Percentiles rank a stretch among this genome's conserved stretches.
phyloP scores from a whole-genome alignment of 2,797 vertebrate genomes.

The Selene dorsalis region DNA sequence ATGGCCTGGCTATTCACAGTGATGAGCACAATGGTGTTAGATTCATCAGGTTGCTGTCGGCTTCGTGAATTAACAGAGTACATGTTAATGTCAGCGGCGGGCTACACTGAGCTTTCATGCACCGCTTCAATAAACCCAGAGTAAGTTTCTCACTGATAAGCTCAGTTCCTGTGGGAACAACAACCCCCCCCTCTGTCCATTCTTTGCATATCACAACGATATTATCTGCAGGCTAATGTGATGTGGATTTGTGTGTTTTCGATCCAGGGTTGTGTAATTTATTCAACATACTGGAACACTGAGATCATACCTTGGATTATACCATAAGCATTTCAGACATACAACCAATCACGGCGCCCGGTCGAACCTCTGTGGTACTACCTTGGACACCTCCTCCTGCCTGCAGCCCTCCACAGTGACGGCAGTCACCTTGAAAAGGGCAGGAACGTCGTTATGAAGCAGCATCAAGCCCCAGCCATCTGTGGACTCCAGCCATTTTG shows the following conservation, averaged over 20 bases:
- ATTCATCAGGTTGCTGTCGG: slow-evolving; percentile 8
- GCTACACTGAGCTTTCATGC: slow-evolving; percentile 19
- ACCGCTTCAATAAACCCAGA: slow-evolving; percentile 12
- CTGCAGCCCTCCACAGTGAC: slow-evolving; percentile 38
- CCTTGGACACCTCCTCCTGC: slow-evolving; percentile 26
- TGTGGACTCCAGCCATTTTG: slow-evolving; percentile 76
- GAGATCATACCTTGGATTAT: slow-evolving; percentile 12
- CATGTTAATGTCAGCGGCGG: slow-evolving; percentile 22
- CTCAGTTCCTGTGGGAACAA: neutral
- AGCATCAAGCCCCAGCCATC: slow-evolving; percentile 75
- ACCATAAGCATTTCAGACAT: slow-evolving; percentile 3
- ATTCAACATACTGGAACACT: slow-evolving; percentile 11
- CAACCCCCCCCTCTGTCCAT: neutral
- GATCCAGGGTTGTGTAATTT: neutral
- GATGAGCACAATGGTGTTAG: neutral
- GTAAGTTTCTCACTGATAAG: slow-evolving; percentile 17
- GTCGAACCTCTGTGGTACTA: slow-evolving; percentile 16
- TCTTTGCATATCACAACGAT: slow-evolving; percentile 2
- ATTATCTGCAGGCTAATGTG: neutral
- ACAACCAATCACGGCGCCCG: neutral
- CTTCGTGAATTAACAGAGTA: slow-evolving; percentile 15
- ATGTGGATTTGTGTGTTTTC: neutral
- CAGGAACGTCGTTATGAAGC: slow-evolving; percentile 62
- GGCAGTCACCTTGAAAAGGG: slow-evolving; percentile 79
- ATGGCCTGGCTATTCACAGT: neutral